A percentile compares a stretch with the other conserved stretches of the same genome.
phyloP scores from a whole-genome alignment of 1,140 invertebrate genomes.

The Drosophila pallidifrons region DNA sequence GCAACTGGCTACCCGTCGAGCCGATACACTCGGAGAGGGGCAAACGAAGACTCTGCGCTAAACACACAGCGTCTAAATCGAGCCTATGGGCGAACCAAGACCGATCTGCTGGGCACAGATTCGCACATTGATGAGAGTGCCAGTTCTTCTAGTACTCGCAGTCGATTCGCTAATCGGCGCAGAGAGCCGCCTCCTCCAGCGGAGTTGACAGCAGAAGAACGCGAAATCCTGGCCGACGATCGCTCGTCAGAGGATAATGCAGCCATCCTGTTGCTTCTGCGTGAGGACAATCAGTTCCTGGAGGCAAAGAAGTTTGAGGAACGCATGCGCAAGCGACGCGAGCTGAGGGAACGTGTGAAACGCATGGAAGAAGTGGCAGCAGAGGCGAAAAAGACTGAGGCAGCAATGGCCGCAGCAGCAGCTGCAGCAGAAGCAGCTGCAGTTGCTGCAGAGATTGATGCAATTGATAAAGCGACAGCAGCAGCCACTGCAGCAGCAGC shows the following conservation, averaged over 20 bases:
- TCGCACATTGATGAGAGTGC: conserved; percentile 18
- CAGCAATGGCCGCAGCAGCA: conserved; percentile 74
- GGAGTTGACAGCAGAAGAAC: conserved; percentile 71
- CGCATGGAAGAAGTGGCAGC: conserved; percentile 88
- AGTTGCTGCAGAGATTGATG: conserved; percentile 52
- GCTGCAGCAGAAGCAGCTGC: conserved; percentile 49
- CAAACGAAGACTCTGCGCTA: conserved; percentile 36
- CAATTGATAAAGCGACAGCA: conserved; percentile 16
- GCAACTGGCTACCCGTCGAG: conserved; percentile 67
- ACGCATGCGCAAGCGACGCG: conserved; percentile 91
- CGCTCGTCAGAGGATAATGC: conserved; percentile 82
- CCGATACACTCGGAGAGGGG: conserved; percentile 53
- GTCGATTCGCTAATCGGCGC: conserved; percentile 69
- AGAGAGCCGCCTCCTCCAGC: conserved; percentile 48
- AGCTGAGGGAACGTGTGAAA: conserved; percentile 92
- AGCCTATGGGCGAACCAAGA: conserved; percentile 68
- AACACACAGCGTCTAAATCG: conserved; percentile 38
- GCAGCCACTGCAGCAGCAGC: conserved; percentile 3
- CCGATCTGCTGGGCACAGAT: conserved; percentile 44
- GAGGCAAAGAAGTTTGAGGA: conserved; percentile 87
- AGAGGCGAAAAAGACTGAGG: conserved; percentile 82
- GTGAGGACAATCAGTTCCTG: conserved; percentile 86
- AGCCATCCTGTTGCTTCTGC: conserved; percentile 74
- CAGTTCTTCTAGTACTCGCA: conserved; percentile 51
- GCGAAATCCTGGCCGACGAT: conserved; percentile 74